Base-by-base conservation (phyloP, 2,113 vertebrate species). In the Siniperca knerii region DNA sequence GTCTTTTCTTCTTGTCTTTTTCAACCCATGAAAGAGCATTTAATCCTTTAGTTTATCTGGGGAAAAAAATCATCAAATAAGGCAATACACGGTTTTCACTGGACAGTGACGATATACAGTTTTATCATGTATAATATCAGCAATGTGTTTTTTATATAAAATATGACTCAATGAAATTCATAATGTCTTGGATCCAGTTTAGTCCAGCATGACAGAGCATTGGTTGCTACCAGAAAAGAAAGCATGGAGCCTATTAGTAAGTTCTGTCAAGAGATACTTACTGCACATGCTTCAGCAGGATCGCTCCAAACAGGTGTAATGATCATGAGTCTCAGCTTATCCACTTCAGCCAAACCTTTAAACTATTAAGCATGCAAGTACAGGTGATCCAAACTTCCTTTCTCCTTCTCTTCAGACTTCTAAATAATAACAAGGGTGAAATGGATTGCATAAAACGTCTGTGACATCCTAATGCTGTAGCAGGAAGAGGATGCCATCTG, bases 301-400 rank as follows among this genome's bases (percentile, higher is more conserved):
- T 60, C 54, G 23, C 33, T 80, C 55, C 69, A 58, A 70, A 86
- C 44, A 35, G 52, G 58, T 75, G 50, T 46, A 57, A 42, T 66
- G 33, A 52, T 35, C 66, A 35, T 23, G n/a, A 81, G 60, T 60
- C 40, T 60, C 46, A 62, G 54, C 37, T 21, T 57, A 50, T 76
- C 40, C 67, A 55, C 55, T 78, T 21, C 20, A 75, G 69, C 77
- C 73, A 75, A 87, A 68, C 20, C 71, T 79, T 82, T 75, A 50
- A 44, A 80, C 46, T 33, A 7, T 20, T 29, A 60, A 42, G 69
- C 76, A 18, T 37, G 65, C 48, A 81, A 73, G 66, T 72, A 8
- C 37, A 65, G 74, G 54, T 23, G 23, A 82, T 61, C 50, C 68
- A 74, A 82, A 79, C 66, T 35, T 61, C 37, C 25, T 9, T 33